These are phyloP conservation scores for Campylomormyrus numenius DNA, from an alignment of 2,113 vertebrate genomes.

Conservation along the genomic window DNA sequence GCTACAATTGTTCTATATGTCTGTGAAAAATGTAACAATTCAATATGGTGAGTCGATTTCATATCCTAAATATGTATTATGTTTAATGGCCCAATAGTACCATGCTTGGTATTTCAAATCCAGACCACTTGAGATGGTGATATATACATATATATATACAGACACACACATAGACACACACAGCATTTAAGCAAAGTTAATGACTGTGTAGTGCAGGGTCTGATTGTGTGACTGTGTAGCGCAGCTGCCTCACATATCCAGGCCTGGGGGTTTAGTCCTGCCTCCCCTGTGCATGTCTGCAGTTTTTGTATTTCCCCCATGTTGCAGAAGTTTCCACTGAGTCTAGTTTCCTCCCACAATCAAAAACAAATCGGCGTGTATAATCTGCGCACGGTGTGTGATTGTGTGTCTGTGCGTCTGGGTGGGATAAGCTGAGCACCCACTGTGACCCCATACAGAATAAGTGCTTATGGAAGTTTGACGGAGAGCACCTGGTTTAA, in stretches of 20 bases:
- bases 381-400: background rate
- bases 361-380: background rate
- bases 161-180: background rate
- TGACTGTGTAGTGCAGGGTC: background rate
- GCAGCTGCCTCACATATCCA: background rate
- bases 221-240: background rate
- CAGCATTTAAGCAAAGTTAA: too few relatives aligned
- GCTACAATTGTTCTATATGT: background rate
- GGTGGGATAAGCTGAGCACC: background rate
- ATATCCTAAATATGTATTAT: background rate
- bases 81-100: too few relatives aligned
- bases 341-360: background rate
- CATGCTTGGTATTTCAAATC: too few relatives aligned
- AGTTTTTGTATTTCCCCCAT: background rate
- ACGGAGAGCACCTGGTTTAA: background rate
- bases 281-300: background rate
- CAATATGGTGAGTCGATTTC: background rate
- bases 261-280: background rate
- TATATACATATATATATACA: background rate
- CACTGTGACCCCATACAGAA: background rate
- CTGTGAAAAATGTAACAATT: background rate
- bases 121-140: too few relatives aligned
- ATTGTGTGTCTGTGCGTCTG: background rate
- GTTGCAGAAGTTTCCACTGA: background rate
- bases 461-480: background rate